Percentiles rank a stretch among this genome's conserved stretches.
These are phyloP conservation scores for Phalanger gymnotis DNA, from an alignment of 2,797 vertebrate species.

Conservation along the genomic window DNA sequence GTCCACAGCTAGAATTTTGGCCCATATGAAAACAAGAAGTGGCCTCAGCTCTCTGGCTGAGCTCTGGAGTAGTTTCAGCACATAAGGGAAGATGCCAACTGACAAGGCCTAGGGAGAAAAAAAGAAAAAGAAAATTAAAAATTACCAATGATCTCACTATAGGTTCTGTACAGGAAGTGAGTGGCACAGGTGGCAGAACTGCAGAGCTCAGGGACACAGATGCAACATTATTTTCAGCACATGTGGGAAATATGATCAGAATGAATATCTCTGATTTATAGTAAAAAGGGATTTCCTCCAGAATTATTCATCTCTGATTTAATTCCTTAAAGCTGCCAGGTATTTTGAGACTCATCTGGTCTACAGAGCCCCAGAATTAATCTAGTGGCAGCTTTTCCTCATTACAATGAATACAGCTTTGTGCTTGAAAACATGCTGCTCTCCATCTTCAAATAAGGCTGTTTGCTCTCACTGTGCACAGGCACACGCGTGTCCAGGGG, in stretches of 20 bases:
- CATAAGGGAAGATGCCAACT: slow-evolving; percentile 98
- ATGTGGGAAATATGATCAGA: rapidly evolving
- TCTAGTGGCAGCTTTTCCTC: background rate
- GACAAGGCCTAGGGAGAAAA: slow-evolving; percentile 90
- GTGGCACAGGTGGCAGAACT: background rate
- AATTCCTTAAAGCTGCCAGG: slow-evolving; percentile 39
- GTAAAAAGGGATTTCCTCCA: background rate
- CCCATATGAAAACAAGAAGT: slow-evolving; percentile 98
- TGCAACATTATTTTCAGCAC: rapidly evolving
- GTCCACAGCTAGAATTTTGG: slow-evolving; percentile 98
- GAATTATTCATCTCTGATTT: background rate
- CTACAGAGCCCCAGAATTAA: background rate
- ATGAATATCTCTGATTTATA: background rate
- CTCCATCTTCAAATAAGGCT: background rate
- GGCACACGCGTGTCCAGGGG: too few species aligned
- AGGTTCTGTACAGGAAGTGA: background rate
- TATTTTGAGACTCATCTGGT: slow-evolving; percentile 23
- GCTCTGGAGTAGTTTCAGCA: slow-evolving; percentile 97
- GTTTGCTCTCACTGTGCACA: background rate
- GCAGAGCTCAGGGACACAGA: rapidly evolving
- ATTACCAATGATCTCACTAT: background rate
- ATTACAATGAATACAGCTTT: background rate
- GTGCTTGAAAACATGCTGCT: rapidly evolving
- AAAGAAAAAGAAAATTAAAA: background rate
- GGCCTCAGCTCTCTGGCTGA: slow-evolving; percentile 96